Conservation (phyloP, 2,113 vertebrate species). For the Lampris megalopsis region DNA sequence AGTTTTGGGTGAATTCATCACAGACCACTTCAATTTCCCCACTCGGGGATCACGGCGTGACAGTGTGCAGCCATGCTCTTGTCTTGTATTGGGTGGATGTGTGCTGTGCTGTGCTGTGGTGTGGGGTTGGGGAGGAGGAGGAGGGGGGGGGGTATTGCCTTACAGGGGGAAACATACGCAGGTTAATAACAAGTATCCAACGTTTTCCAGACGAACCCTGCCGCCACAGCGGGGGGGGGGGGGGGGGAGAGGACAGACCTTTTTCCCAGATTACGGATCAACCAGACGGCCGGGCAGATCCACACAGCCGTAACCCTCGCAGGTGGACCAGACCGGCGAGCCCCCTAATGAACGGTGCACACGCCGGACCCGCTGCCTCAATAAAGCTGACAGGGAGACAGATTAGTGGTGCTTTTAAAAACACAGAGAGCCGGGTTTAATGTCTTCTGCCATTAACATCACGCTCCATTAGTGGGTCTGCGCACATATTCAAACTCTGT, state of each 20-base stretch:
- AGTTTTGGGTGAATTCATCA: constrained; percentile 60
- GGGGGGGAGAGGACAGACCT: neutral
- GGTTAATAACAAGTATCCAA: constrained; percentile 55
- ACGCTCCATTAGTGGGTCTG: constrained; percentile 66
- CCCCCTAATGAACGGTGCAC: constrained; percentile 58
- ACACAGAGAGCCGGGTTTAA: constrained; percentile 69
- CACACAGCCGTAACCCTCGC: constrained; percentile 37
- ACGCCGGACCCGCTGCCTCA: constrained; percentile 46
- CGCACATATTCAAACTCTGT: constrained; percentile 65
- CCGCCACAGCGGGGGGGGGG: neutral
- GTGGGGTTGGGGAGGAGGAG: neutral
- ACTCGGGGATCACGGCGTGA: constrained; percentile 26
- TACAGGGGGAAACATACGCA: neutral
- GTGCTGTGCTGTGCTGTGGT: neutral
- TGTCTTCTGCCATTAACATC: constrained; percentile 73
- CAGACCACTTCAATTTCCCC: constrained; percentile 31
- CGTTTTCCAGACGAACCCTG: constrained; percentile 35
- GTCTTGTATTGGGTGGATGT: constrained; percentile 15
- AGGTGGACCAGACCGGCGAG: constrained; percentile 49
- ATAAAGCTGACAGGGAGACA: constrained; percentile 73
- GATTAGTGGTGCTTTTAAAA: constrained; percentile 74
- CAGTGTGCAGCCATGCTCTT: constrained; percentile 4
- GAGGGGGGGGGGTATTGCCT: constrained; percentile 6
- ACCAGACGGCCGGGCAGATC: constrained; percentile 44
- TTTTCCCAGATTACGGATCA: constrained; percentile 18